phyloP scores from a whole-genome alignment of 2,888 invertebrate species.

The Pocota personata region DNA sequence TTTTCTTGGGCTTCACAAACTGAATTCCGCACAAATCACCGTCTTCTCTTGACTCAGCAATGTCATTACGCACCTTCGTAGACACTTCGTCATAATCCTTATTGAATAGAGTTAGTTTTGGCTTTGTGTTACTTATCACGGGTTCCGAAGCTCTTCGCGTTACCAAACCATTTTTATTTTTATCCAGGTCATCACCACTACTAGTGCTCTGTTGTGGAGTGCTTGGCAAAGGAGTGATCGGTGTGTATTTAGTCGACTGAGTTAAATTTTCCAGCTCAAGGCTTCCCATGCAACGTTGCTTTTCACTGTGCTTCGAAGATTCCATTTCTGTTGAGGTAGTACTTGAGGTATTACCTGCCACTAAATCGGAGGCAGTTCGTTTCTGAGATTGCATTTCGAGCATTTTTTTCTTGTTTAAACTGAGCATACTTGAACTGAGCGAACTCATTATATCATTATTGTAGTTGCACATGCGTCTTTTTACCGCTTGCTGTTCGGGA shows the following conservation, averaged over 20 bases:
- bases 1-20: constrained; percentile 81
- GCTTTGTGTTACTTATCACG: constrained; percentile 70
- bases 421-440: constrained; percentile 80
- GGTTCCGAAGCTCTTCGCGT: constrained; percentile 52
- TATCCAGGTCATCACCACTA: not conserved
- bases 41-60: constrained; percentile 63
- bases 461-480: constrained; percentile 79
- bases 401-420: constrained; percentile 77
- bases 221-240: constrained; percentile 72
- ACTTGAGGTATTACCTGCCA: not conserved
- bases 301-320: not conserved
- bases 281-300: constrained; percentile 5
- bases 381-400: constrained; percentile 43
- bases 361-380: not conserved
- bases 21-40: constrained; percentile 79
- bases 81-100: constrained; percentile 75
- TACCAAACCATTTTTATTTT: not conserved
- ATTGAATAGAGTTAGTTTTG: constrained; percentile 81
- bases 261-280: not conserved
- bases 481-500: constrained; percentile 78
- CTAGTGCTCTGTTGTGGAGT: not conserved
- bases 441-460: constrained; percentile 82
- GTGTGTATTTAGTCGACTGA: constrained; percentile 22
- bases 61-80: constrained; percentile 20
- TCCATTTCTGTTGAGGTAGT: not conserved